These are phyloP conservation scores for Pheosia tremula DNA, from an alignment of 2,888 invertebrate species.

Conservation along the genomic window DNA sequence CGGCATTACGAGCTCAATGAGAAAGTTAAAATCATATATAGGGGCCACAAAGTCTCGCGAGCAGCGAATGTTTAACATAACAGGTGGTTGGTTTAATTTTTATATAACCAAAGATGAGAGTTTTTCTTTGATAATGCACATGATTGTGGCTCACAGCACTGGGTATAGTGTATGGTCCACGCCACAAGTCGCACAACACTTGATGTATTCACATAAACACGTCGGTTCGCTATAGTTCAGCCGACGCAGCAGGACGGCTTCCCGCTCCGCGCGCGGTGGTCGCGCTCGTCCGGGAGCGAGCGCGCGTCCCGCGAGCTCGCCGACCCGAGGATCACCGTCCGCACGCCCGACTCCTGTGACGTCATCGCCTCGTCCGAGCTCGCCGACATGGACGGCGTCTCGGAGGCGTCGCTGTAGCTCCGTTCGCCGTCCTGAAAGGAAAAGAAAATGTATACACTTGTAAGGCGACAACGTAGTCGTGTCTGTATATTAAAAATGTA, in stretches of 20 bases:
- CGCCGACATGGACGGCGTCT: background rate
- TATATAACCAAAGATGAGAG: too few species aligned
- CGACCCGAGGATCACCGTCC: slow-evolving; percentile 48
- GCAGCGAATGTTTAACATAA: background rate
- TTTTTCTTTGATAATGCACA: too few species aligned
- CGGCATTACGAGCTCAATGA: too few species aligned
- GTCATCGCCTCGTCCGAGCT: slow-evolving; percentile 5
- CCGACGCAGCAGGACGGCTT: slow-evolving; percentile 8
- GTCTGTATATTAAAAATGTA: too few species aligned
- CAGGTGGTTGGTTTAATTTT: too few species aligned
- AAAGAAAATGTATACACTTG: too few species aligned
- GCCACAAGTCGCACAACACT: background rate
- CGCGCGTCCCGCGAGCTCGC: slow-evolving; percentile 14
- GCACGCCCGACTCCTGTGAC: slow-evolving; percentile 34
- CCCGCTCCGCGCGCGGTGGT: slow-evolving; percentile 3
- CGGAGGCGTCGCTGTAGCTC: background rate
- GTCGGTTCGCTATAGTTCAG: too few species aligned
- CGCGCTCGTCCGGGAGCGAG: slow-evolving; percentile 5
- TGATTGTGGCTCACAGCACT: too few species aligned
- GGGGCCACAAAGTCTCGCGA: background rate
- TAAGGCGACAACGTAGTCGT: too few species aligned
- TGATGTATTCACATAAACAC: slow-evolving; percentile 10
- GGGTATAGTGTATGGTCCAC: background rate
- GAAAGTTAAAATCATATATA: too few species aligned
- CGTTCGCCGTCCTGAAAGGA: background rate